phyloP scores from a whole-genome alignment of 2,888 invertebrate species.

The Cryptocephalus primarius region DNA sequence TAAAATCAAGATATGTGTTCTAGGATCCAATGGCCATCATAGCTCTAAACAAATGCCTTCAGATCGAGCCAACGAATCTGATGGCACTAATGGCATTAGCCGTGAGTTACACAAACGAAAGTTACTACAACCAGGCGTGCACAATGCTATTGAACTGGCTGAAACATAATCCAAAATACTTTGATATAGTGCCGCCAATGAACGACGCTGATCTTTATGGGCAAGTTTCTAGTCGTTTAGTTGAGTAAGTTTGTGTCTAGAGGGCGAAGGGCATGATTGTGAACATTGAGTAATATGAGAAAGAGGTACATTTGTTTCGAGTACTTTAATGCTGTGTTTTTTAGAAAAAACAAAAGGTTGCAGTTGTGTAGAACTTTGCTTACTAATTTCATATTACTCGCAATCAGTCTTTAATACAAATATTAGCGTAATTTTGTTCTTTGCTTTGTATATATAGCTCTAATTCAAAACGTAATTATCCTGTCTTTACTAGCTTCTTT shows the following conservation, averaged over 20 bases:
- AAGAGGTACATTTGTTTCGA: too few relatives aligned
- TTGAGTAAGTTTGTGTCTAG: slow-evolving; percentile 33
- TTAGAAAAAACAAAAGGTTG: too few relatives aligned
- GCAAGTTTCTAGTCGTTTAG: slow-evolving; percentile 39
- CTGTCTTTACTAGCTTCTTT: too few relatives aligned
- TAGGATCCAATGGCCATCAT: slow-evolving; percentile 84
- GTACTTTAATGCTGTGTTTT: too few relatives aligned
- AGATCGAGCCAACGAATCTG: slow-evolving; percentile 67
- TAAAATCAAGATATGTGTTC: too few relatives aligned
- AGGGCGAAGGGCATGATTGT: neutral
- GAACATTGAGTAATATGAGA: neutral
- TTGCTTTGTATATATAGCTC: slow-evolving; percentile 1
- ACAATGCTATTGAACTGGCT: slow-evolving; percentile 71
- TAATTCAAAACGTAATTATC: neutral
- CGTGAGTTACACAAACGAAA: slow-evolving; percentile 94
- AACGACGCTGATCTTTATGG: slow-evolving; percentile 38
- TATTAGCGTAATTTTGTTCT: too few relatives aligned
- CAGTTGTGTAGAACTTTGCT: too few relatives aligned
- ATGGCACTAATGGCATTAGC: slow-evolving; percentile 83
- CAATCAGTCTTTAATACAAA: too few relatives aligned
- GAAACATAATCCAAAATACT: slow-evolving; percentile 69
- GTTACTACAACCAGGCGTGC: slow-evolving; percentile 81
- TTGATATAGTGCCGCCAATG: slow-evolving; percentile 49
- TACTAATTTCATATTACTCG: too few relatives aligned
- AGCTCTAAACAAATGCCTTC: slow-evolving; percentile 76